A percentile compares a stretch with the other conserved stretches of the same genome.
Conservation (phyloP, 2,888 invertebrate species). For the Thysanoteuthis rhombus region DNA sequence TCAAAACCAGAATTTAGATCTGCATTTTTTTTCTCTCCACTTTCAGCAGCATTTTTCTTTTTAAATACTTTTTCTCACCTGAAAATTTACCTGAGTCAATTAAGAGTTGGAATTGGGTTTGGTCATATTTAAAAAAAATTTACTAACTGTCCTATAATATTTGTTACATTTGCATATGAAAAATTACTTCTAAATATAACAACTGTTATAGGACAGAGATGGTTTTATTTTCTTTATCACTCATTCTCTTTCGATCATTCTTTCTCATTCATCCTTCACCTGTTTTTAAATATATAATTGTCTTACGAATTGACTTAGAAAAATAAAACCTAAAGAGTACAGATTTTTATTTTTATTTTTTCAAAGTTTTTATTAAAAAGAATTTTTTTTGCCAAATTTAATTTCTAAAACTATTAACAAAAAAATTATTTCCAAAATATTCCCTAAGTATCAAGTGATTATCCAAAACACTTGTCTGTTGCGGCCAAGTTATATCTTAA, state of each 20-base stretch:
- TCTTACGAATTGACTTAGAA: not conserved
- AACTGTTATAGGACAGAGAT: too few relatives aligned
- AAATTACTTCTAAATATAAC: too few relatives aligned
- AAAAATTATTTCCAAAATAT: not conserved
- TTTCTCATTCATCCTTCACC: not conserved
- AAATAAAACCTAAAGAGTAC: not conserved
- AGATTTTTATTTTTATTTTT: not conserved
- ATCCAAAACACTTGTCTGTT: not conserved
- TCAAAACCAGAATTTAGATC: not conserved
- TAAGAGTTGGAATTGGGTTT: not conserved
- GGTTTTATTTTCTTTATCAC: too few relatives aligned
- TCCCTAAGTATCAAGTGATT: not conserved
- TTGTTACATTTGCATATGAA: too few relatives aligned
- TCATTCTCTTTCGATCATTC: not conserved
- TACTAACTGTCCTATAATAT: too few relatives aligned
- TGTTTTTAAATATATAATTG: not conserved
- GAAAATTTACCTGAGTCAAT: not conserved
- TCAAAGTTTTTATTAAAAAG: not conserved
- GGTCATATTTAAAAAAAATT: too few relatives aligned
- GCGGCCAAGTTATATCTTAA: not conserved
- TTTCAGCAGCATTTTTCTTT: not conserved
- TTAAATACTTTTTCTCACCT: not conserved
- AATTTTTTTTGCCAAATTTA: not conserved
- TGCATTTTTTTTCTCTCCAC: not conserved
- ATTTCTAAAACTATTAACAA: not conserved